These are phyloP conservation scores for Bombylius discolor DNA, from an alignment of 2,888 invertebrate species.

Conservation along the genomic window DNA sequence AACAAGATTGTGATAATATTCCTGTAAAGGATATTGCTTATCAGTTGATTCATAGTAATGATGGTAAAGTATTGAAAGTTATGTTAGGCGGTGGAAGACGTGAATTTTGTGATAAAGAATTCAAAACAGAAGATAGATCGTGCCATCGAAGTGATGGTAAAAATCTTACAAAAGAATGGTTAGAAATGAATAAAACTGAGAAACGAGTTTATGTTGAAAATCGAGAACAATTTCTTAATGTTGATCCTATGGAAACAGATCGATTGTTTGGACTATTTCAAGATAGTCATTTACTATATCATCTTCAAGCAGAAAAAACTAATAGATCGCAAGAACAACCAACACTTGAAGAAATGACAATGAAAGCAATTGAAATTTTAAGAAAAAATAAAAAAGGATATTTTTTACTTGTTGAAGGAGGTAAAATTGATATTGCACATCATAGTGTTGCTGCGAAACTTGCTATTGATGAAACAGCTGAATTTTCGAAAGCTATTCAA, in stretches of 20 bases:
- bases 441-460: conserved; percentile 28
- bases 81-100: conserved; percentile 30
- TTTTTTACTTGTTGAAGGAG: conserved; percentile 65
- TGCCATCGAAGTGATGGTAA: conserved; percentile 46
- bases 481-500: conserved; percentile 59
- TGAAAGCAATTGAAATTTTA: conserved; percentile 60
- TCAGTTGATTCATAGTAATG: conserved; percentile 50
- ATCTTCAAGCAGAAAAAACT: conserved; percentile 30
- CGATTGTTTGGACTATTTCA: conserved; percentile 45
- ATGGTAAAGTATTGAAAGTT: conserved; percentile 57
- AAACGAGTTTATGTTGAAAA: conserved; percentile 23
- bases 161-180: conserved; percentile 56
- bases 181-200: conserved; percentile 13
- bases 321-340: conserved; percentile 37
- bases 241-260: conserved; percentile 38
- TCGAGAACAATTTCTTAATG: conserved; percentile 20
- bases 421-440: conserved; percentile 32
- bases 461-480: conserved; percentile 40
- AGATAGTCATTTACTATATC: conserved; percentile 44
- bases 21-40: conserved; percentile 57
- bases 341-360: conserved; percentile 67
- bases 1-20: conserved; percentile 31
- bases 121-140: conserved; percentile 37
- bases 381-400: conserved; percentile 53
- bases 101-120: conserved; percentile 23